Evolutionary conservation across 2,888 invertebrate species (phyloP), one percentile per base, ranked within the genome.

Genomic region (Anticlea derivata): DNA sequence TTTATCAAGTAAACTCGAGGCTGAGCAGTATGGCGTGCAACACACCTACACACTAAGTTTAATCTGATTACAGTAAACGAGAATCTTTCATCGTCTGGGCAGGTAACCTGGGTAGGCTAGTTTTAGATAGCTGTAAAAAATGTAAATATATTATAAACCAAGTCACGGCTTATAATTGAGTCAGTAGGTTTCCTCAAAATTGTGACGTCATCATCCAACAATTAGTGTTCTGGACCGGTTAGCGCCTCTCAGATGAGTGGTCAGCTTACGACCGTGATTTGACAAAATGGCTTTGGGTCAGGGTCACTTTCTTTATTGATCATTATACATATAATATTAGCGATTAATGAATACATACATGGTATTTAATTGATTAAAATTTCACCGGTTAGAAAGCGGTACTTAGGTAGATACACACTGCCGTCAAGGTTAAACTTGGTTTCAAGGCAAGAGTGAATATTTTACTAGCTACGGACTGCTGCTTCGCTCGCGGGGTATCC

Each of bases 201-300:
- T 41, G 38, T 12, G 29, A 39, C 55, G 57, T 61, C 59, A 61
- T 63, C 54, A 49, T 51, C 55, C 46, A 53, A 62, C 61, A 65
- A 66, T 67, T 46, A 66, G 71, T 69, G 66, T 70, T 60, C 65
- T 56, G 63, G 52, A 60, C 56, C 60, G 65, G 60, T 58, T 58
- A 49, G 47, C 55, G 51, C 47, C 35, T 52, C 50, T 52, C 54
- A 64, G 66, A 65, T 74, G 74, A 76, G 74, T 65, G 68, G 63
- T 65, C 62, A 56, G 55, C 44, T 84, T 83, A 79, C 66, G 68
- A 73, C 63, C 74, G 73, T 83, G 78, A 85, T 80, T 87, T 75
- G 80, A 77, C 77, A 72, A 75, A 72, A 61, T 46, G 48, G 52
- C 69, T 70, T 58, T 72, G 54, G 75, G 75, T 75, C 77, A 72